These are phyloP conservation scores for Helicoverpa assulta DNA, from an alignment of 2,888 invertebrate species.

Conservation along the genomic window DNA sequence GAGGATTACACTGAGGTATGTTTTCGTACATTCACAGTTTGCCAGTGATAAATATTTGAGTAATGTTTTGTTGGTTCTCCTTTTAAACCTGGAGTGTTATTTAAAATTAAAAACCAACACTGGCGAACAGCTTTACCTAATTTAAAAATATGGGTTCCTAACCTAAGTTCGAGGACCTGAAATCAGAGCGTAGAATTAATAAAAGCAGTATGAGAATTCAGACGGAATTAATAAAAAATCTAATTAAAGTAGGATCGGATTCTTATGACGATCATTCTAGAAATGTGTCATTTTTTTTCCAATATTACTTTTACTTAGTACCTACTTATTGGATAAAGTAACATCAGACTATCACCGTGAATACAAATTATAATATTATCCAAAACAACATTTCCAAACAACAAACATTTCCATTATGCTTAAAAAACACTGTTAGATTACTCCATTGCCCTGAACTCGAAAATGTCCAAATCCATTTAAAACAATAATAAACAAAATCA, in stretches of 20 bases:
- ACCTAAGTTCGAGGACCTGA: not conserved
- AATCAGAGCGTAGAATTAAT: slow-evolving; percentile 1
- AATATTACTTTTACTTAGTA: no score
- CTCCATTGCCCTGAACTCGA: no score
- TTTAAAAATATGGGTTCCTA: not conserved
- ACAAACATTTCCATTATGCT: no score
- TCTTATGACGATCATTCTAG: not conserved
- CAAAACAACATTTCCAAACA: no score
- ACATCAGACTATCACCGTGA: no score
- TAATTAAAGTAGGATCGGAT: not conserved
- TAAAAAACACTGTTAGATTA: no score
- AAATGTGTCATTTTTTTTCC: not conserved
- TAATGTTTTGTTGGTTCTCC: slow-evolving; percentile 28
- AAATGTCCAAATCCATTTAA: not conserved
- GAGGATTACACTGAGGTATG: slow-evolving; percentile 41
- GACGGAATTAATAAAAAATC: slow-evolving; percentile 1
- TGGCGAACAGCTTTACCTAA: not conserved
- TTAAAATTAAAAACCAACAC: not conserved
- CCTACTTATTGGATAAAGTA: no score
- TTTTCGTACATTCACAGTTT: slow-evolving; percentile 27
- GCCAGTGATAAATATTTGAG: slow-evolving; percentile 43
- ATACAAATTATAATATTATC: no score
- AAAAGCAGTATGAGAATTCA: not conserved
- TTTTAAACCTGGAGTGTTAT: slow-evolving; percentile 16
- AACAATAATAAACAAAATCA: not conserved